Evolutionary conservation across 1,140 invertebrate species (phyloP).

Genomic region (Condylostylus longicornis): DNA sequence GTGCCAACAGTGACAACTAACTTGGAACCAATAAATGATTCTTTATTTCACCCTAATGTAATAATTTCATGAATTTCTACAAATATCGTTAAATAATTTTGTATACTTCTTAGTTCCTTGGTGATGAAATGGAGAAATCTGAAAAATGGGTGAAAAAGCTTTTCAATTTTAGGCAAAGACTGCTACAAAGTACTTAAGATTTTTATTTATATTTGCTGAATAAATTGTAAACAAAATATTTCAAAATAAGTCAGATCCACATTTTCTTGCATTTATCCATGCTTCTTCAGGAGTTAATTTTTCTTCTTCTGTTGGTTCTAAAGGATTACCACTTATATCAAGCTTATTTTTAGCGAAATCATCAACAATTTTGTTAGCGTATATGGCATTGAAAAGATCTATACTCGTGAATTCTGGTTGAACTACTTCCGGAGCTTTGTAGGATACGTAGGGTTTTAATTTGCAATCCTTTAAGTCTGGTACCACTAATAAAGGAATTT

Average conservation of each 20-base stretch:
- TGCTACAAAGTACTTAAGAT: slow-evolving; percentile 12
- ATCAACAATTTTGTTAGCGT: slow-evolving; percentile 61
- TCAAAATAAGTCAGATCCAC: slow-evolving; percentile 41
- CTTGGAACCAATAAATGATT: not conserved
- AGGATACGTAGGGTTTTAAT: slow-evolving; percentile 89
- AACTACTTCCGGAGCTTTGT: slow-evolving; percentile 52
- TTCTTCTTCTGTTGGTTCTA: slow-evolving; percentile 57
- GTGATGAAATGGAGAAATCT: slow-evolving; percentile 18
- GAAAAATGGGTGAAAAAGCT: slow-evolving; percentile 29
- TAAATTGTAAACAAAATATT: slow-evolving; percentile 9
- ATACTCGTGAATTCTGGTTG: slow-evolving; percentile 70
- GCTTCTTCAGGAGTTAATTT: slow-evolving; percentile 56
- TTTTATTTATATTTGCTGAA: too few species aligned
- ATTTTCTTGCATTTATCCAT: slow-evolving; percentile 45
- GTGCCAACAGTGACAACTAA: slow-evolving; percentile 9
- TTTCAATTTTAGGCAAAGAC: slow-evolving; percentile 26
- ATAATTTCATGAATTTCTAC: slow-evolving; percentile 1
- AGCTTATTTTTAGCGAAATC: slow-evolving; percentile 62
- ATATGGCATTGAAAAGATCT: slow-evolving; percentile 71
- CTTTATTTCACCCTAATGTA: slow-evolving; percentile 13
- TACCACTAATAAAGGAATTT: slow-evolving; percentile 82
- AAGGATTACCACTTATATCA: slow-evolving; percentile 46
- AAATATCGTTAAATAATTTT: slow-evolving; percentile 5
- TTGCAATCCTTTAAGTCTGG: slow-evolving; percentile 67
- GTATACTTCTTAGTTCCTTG: slow-evolving; percentile 19